Evolutionary conservation across 2,888 invertebrate genomes (phyloP).

Genomic region (Acrobasis repandana): DNA sequence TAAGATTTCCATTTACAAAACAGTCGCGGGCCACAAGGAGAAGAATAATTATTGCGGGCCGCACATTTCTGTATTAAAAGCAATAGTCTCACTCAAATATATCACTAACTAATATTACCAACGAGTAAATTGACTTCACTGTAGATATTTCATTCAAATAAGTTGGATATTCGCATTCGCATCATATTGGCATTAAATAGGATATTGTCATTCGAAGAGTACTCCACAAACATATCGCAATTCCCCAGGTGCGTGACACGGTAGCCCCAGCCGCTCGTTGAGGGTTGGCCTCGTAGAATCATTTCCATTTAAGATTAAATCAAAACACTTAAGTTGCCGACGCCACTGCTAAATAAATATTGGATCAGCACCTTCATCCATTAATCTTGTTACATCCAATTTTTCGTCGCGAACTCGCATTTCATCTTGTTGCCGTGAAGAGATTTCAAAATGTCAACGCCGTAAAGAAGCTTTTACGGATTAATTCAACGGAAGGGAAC

Average conservation of each 20-base stretch:
- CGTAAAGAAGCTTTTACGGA: slow-evolving; percentile 46
- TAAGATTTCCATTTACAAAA: too few relatives aligned
- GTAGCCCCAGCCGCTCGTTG: not conserved
- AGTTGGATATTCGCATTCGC: not conserved
- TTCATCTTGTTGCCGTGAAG: slow-evolving; percentile 44
- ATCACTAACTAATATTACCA: too few relatives aligned
- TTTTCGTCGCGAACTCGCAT: slow-evolving; percentile 48
- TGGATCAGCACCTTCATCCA: slow-evolving; percentile 46
- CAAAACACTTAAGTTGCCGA: slow-evolving; percentile 35
- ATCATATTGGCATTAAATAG: not conserved
- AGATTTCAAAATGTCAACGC: slow-evolving; percentile 50
- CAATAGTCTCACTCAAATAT: too few relatives aligned
- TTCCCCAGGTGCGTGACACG: slow-evolving; percentile 25
- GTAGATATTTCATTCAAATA: too few relatives aligned
- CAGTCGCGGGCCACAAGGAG: too few relatives aligned
- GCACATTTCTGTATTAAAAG: too few relatives aligned
- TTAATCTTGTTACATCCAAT: slow-evolving; percentile 56
- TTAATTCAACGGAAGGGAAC: slow-evolving; percentile 38
- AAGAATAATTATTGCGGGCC: too few relatives aligned
- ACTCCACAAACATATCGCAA: not conserved
- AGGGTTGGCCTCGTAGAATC: slow-evolving; percentile 29
- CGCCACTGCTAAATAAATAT: slow-evolving; percentile 48
- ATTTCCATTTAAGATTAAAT: slow-evolving; percentile 41
- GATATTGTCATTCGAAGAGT: slow-evolving; percentile 4
- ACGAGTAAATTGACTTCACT: too few relatives aligned